Evolutionary conservation across 2,113 vertebrate species (phyloP), one percentile per base, ranked within the genome.

Genomic region (Excalfactoria chinensis): DNA sequence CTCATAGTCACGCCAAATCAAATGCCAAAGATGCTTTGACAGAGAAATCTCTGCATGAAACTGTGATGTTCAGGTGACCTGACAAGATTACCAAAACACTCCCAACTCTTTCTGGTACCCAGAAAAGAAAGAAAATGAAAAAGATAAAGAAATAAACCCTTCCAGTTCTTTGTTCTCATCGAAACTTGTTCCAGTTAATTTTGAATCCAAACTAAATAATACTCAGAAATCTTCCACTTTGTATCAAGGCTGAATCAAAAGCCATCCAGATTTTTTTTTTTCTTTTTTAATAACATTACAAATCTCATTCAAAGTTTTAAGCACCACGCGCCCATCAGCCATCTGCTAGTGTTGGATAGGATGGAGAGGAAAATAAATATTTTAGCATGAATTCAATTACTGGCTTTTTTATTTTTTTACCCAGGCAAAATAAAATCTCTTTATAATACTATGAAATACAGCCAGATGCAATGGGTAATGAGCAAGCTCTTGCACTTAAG

Each of bases 281-380:
- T n/a, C n/a, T n/a, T n/a, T n/a, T 13, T 44, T 25, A 28, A 62
- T 80, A 69, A 77, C 1, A 1, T 66, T 78, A 86, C 43, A 88
- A 79, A 89, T 91, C 28, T 76, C 78, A 83, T 55, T 82, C 70
- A 73, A 94, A 91, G 41, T 89, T 95, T 91, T 85, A 92, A 89
- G 60, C 25, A 90, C 46, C 0, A 0, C 72, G 55, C 5, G 44
- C 77, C 87, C 82, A 88, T 56, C 89, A 89, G 64, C 78, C 91
- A 92, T 93, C 93, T 96, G 84, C 91, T 86, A 60, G 16, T 62
- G 62, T 60, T 93, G 92, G 72, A 85, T 19, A 85, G 51, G 53
- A 95, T 71, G 28, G 75, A 72, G 7, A 91, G 28, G 59, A 44
- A 95, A 93, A 95, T 64, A 96, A 93, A 86, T 86, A 91, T 92